Percentiles rank a stretch among this genome's conserved stretches.
Evolutionary conservation across 2,113 vertebrate species (phyloP).

Genomic region (Alligator sinensis): DNA sequence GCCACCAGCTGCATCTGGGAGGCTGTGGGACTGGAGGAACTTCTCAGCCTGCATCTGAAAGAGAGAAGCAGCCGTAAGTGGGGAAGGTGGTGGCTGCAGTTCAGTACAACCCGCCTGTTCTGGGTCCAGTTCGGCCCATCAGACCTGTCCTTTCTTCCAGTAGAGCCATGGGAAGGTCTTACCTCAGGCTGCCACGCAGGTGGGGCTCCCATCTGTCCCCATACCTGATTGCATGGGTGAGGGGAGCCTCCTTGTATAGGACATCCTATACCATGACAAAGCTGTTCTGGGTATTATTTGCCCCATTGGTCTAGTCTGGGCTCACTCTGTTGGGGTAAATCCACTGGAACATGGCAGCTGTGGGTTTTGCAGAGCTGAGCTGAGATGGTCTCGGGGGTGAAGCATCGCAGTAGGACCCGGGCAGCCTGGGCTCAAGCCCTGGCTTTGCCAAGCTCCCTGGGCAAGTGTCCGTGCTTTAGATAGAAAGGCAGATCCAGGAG

Average conservation of each 20-base stretch:
- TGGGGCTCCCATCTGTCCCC: not conserved
- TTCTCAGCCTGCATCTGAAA: too few species aligned
- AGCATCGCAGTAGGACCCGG: not conserved
- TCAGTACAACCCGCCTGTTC: too few species aligned
- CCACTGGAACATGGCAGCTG: not conserved
- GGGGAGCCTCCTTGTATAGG: not conserved
- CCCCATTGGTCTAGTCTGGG: not conserved
- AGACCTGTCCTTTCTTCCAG: too few species aligned
- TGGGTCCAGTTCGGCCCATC: too few species aligned
- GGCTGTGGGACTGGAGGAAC: too few species aligned
- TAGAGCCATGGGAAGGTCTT: not conserved
- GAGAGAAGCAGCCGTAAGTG: too few species aligned
- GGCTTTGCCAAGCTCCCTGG: not conserved
- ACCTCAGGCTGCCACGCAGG: not conserved
- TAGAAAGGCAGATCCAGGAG: not conserved
- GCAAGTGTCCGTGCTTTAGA: not conserved
- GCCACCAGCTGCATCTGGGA: too few species aligned
- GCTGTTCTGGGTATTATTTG: not conserved
- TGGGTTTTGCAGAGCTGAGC: not conserved
- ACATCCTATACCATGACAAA: too few species aligned
- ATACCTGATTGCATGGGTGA: not conserved
- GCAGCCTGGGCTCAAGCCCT: not conserved
- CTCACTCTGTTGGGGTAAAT: not conserved
- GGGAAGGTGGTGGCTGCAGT: too few species aligned
- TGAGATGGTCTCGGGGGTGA: not conserved